A percentile compares a stretch with the other conserved stretches of the same genome.
Evolutionary conservation across 2,888 invertebrate genomes (phyloP).

Genomic region (Alentia gelatinosa): DNA sequence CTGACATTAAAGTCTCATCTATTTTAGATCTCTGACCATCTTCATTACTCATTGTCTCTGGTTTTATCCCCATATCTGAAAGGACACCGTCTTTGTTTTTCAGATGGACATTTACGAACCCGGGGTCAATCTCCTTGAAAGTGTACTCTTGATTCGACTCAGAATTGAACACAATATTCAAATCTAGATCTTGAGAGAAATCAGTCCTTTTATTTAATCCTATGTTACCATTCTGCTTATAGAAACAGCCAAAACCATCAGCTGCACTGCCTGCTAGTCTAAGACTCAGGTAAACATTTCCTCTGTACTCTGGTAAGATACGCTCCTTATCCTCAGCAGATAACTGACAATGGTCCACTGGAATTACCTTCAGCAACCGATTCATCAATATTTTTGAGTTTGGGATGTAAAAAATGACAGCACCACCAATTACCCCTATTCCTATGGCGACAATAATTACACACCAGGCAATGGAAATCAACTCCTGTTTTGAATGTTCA

Average conservation of each 20-base stretch:
- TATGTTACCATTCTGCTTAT: constrained; percentile 1
- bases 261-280: constrained; percentile 4
- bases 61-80: not conserved
- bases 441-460: not conserved
- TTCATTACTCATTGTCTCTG: not conserved
- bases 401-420: not conserved
- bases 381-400: not conserved
- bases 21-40: not conserved
- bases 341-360: not conserved
- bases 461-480: not conserved
- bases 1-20: not conserved
- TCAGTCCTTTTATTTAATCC: not conserved
- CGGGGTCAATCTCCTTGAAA: not conserved
- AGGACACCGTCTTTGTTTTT: not conserved
- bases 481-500: not conserved
- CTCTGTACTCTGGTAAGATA: not conserved
- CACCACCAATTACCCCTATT: not conserved
- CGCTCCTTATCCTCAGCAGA: not conserved
- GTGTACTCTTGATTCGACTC: not conserved
- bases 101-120: not conserved
- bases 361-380: not conserved
- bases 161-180: not conserved
- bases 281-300: not conserved
- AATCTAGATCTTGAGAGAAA: not conserved
- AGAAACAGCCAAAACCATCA: constrained; percentile 26